Base-by-base conservation (phyloP, 2,113 vertebrate species). In the Solenodon paradoxus region DNA sequence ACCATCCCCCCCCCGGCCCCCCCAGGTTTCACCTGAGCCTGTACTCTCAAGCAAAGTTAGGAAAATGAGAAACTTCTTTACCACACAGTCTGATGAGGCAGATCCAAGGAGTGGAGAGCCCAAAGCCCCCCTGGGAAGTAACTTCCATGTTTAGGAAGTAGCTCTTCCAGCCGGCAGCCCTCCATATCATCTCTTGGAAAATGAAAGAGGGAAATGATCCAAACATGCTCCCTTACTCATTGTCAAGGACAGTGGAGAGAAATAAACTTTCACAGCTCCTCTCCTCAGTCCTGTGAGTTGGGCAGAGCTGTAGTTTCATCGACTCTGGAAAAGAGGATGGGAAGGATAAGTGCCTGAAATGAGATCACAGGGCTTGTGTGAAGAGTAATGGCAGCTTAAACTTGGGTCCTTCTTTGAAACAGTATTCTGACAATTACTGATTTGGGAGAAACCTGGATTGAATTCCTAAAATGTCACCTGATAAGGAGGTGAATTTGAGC, bases 121-220 rank as follows among this genome's bases (percentile, higher is more conserved):
- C 63, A 77, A 75, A 24, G 42, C 5, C 80, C 95, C 93, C 87
- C 79, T 42, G 38, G 92, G 53, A 88, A 95, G 96, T 13, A 40
- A 81, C 71, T 92, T 80, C 8, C 59, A 61, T 55, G 75, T 26
- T 35, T 28, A 77, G 40, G 30, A 79, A 89, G 20, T 55, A 71
- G 78, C 57, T 87, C 75, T 81, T 90, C 64, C 40, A 63, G 83
- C 16, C 57, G 68, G 38, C 42, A 90, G 87, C 30, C 96, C 24
- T 9, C 64, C 57, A 11, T 61, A 69, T 42, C 4, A 2, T 74
- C 28, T 42, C 90, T 53, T 38, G 38, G 94, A 90, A 97, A 94
- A 92, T 90, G 47, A 69, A 96, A 94, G n/a, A 51, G 55, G 19
- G 55, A 86, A 97, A 95, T 85, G 94, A 88, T 49, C 47, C 80